Percentiles rank a stretch among this genome's conserved stretches.
Evolutionary conservation across 2,113 vertebrate species (phyloP).

Genomic region (Pachypanchax playfairii): DNA sequence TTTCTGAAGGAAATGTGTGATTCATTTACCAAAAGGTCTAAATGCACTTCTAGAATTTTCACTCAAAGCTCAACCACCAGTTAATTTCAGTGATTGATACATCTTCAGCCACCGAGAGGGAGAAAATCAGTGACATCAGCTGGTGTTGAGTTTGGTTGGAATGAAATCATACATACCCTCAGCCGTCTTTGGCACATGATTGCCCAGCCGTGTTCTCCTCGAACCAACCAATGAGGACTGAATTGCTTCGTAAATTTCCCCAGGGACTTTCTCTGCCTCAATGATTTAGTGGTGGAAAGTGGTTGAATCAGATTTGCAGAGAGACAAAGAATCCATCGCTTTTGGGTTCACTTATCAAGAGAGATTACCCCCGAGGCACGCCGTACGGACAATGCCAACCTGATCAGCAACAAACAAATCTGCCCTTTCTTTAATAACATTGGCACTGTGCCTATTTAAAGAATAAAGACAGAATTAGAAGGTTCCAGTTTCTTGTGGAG

Average conservation of each 20-base stretch:
- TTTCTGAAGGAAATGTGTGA: conserved; percentile 3
- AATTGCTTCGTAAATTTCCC: conserved; percentile 76
- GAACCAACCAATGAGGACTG: conserved; percentile 71
- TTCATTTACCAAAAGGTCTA: background rate
- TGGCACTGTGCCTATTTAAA: conserved; percentile 56
- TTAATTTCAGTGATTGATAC: conserved; percentile 49
- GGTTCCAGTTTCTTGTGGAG: conserved; percentile 48
- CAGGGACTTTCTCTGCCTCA: conserved; percentile 65
- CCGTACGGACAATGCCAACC: conserved; percentile 64
- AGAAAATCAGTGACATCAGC: conserved; percentile 58
- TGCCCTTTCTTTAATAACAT: conserved; percentile 72
- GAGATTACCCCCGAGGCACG: conserved; percentile 68
- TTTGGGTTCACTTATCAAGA: conserved; percentile 65
- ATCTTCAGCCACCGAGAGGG: conserved; percentile 31
- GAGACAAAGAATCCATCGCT: conserved; percentile 72
- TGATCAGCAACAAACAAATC: conserved; percentile 73
- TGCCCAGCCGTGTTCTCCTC: conserved; percentile 62
- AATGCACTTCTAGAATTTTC: conserved; percentile 19
- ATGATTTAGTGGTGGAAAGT: conserved; percentile 73
- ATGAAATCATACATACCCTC: conserved; percentile 63
- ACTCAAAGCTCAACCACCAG: conserved; percentile 26
- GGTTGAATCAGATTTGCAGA: conserved; percentile 74
- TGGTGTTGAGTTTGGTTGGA: conserved; percentile 62
- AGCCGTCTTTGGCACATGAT: conserved; percentile 59
- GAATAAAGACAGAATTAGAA: conserved; percentile 68